Evolutionary conservation across 2,888 invertebrate genomes (phyloP).

Genomic region (Cataglyphis livida): DNA sequence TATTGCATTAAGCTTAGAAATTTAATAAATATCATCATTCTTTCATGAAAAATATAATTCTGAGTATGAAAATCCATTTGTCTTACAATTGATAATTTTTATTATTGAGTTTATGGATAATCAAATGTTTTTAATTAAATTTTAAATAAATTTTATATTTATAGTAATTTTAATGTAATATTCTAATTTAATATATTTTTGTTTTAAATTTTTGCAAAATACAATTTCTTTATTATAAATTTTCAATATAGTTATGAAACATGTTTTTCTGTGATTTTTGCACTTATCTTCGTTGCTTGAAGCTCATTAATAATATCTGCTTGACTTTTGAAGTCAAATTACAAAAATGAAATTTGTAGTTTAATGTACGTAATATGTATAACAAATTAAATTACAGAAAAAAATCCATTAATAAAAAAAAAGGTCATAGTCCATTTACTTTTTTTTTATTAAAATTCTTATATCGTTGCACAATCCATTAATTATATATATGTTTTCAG

Average conservation of each 20-base stretch:
- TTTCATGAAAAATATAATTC: background rate
- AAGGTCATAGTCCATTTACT: constrained; percentile 7
- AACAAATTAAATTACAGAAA: constrained; percentile 11
- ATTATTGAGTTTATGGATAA: background rate
- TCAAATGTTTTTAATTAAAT: background rate
- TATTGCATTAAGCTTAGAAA: background rate
- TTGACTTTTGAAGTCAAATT: constrained; percentile 13
- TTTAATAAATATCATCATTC: background rate
- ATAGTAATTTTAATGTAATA: background rate
- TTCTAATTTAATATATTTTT: background rate
- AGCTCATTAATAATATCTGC: constrained; percentile 28
- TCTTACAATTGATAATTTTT: background rate
- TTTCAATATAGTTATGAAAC: constrained; percentile 1
- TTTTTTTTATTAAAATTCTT: background rate
- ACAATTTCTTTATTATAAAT: background rate
- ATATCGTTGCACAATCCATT: background rate
- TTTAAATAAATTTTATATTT: background rate
- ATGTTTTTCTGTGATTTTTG: background rate
- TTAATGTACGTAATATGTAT: background rate
- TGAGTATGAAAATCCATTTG: background rate
- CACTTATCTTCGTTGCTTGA: constrained; percentile 4
- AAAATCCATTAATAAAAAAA: constrained; percentile 3
- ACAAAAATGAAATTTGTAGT: constrained; percentile 21
- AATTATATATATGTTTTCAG: background rate
- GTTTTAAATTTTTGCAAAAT: background rate